phyloP scores from a whole-genome alignment of 2,797 vertebrate species.

The Phalanger gymnotis region DNA sequence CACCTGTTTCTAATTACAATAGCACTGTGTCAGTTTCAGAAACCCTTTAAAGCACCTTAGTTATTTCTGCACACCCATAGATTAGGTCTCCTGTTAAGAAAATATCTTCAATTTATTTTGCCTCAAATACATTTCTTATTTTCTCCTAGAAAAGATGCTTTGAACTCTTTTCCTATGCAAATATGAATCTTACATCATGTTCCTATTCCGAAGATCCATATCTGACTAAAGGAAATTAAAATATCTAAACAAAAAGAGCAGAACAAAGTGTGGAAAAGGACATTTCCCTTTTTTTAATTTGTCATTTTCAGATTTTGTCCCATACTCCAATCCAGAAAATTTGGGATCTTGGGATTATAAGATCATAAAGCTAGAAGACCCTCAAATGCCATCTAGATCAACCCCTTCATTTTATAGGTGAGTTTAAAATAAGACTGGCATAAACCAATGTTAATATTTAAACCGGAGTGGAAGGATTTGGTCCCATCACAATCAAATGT shows the following conservation, averaged over 20 bases:
- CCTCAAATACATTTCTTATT: slow-evolving; percentile 19
- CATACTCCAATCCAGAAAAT: slow-evolving; percentile 8
- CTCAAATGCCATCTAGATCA: background rate
- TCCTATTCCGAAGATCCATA: slow-evolving; percentile 15
- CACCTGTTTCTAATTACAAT: slow-evolving; percentile 81
- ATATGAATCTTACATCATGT: slow-evolving; percentile 11
- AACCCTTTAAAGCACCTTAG: slow-evolving; percentile 65
- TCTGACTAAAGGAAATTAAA: background rate
- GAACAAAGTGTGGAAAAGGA: slow-evolving; percentile 9
- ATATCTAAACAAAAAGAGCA: background rate
- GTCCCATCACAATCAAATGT: background rate
- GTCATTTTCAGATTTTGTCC: slow-evolving; percentile 7
- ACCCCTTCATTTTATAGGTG: background rate
- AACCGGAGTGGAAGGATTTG: background rate
- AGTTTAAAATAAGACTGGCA: background rate
- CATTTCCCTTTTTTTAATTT: background rate
- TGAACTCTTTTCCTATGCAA: background rate
- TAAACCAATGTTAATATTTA: background rate
- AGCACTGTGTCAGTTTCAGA: slow-evolving; percentile 76
- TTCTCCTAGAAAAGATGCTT: slow-evolving; percentile 6
- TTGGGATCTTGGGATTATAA: background rate
- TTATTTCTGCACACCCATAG: slow-evolving; percentile 43
- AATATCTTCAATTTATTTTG: slow-evolving; percentile 32
- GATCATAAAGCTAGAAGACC: background rate
- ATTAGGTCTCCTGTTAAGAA: slow-evolving; percentile 39